phyloP scores from a whole-genome alignment of 1,140 invertebrate species.

The Frieseomelitta varia region DNA sequence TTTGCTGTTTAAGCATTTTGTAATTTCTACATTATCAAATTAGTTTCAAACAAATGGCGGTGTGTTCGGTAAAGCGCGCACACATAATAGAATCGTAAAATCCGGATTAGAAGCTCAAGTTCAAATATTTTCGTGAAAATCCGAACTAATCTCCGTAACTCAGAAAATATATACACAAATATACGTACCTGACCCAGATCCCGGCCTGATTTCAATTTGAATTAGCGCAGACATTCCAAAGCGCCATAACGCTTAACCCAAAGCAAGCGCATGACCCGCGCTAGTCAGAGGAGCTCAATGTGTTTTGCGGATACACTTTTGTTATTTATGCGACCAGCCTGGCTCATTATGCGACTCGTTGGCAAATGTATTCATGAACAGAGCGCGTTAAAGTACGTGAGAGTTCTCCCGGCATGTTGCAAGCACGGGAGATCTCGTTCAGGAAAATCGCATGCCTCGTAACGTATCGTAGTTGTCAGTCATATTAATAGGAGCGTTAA shows the following conservation, averaged over 20 bases:
- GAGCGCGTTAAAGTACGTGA: slow-evolving; percentile 51
- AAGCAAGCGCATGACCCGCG: no score
- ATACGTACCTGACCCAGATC: not conserved
- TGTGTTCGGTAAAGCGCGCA: no score
- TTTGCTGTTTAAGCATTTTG: no score
- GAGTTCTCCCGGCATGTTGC: slow-evolving; percentile 27
- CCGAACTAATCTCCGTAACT: not conserved
- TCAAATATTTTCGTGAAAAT: not conserved
- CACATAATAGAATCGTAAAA: no score
- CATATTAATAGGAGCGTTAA: slow-evolving; percentile 63
- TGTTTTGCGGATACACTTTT: slow-evolving; percentile 40
- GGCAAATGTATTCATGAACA: slow-evolving; percentile 69
- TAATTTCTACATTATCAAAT: no score
- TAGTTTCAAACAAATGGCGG: no score
- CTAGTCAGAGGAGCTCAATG: not conserved
- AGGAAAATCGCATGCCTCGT: slow-evolving; percentile 47
- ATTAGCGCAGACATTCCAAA: not conserved
- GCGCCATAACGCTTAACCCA: not conserved
- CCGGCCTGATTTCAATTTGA: not conserved
- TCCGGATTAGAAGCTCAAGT: not conserved
- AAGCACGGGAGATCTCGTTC: slow-evolving; percentile 30
- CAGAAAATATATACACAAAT: not conserved
- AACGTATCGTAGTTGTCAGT: slow-evolving; percentile 44
- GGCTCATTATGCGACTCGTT: slow-evolving; percentile 42
- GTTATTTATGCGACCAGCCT: slow-evolving; percentile 59